A percentile compares a stretch with the other conserved stretches of the same genome.
phyloP scores from a whole-genome alignment of 1,140 invertebrate species.

The Chymomyza costata region DNA sequence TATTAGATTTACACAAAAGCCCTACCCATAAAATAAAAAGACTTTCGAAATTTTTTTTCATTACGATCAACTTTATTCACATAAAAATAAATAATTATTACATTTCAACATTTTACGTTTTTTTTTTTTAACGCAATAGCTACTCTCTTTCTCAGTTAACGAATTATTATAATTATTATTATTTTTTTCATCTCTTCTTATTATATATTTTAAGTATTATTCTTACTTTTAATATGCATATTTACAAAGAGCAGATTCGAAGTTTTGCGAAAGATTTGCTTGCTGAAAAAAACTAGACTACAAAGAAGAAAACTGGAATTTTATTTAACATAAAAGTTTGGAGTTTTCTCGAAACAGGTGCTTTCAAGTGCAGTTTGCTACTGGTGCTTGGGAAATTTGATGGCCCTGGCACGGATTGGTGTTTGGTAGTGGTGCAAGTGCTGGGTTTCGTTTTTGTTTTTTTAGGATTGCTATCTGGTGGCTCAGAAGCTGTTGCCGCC shows the following conservation, averaged over 20 bases:
- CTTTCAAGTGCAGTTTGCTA: slow-evolving; percentile 7
- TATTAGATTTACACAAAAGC: no score
- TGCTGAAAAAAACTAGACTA: slow-evolving; percentile 47
- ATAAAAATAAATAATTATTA: slow-evolving; percentile 72
- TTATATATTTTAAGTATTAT: slow-evolving; percentile 37
- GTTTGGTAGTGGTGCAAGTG: slow-evolving; percentile 39
- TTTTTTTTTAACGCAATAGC: no score
- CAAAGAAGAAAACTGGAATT: slow-evolving; percentile 9
- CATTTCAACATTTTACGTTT: slow-evolving; percentile 47
- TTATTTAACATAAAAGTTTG: no score
- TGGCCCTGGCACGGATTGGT: slow-evolving; percentile 28
- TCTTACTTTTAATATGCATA: slow-evolving; percentile 59
- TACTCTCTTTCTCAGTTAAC: slow-evolving; percentile 1
- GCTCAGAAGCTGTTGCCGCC: slow-evolving; percentile 45
- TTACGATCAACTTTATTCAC: slow-evolving; percentile 68
- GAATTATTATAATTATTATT: no score
- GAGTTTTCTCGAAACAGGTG: not conserved
- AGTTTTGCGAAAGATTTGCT: slow-evolving; percentile 4
- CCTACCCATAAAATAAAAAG: no score
- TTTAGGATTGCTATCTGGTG: not conserved
- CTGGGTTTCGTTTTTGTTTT: slow-evolving; percentile 4
- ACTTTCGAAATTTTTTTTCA: no score
- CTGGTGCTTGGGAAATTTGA: slow-evolving; percentile 15
- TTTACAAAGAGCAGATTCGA: slow-evolving; percentile 53
- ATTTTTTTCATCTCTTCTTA: slow-evolving; percentile 18